Evolutionary conservation across 2,113 vertebrate genomes (phyloP).

Genomic region (Isurus oxyrinchus): DNA sequence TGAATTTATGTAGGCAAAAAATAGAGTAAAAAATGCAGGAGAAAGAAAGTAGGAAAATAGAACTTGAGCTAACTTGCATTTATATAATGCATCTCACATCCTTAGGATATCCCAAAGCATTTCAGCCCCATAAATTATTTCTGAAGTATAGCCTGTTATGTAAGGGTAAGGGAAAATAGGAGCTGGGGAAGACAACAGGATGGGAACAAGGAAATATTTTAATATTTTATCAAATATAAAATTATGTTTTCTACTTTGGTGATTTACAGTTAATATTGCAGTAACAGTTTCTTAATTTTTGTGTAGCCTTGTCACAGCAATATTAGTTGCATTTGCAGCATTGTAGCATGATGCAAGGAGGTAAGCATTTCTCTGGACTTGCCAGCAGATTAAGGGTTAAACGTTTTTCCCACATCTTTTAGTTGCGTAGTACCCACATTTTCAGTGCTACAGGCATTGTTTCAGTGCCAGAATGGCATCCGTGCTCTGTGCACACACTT

Average conservation of each 20-base stretch:
- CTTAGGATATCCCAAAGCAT: background rate
- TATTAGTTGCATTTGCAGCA: background rate
- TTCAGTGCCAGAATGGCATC: background rate
- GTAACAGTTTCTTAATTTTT: background rate
- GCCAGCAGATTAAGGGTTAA: background rate
- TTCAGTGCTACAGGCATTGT: background rate
- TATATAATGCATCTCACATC: background rate
- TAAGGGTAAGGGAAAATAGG: background rate
- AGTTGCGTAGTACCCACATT: background rate
- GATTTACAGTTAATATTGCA: background rate
- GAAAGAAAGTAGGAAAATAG: background rate
- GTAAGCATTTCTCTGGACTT: background rate
- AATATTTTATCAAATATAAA: background rate
- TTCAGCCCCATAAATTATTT: background rate
- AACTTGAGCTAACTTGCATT: background rate
- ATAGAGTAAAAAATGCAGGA: background rate
- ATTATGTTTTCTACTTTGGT: background rate
- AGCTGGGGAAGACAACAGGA: background rate
- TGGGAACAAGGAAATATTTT: background rate
- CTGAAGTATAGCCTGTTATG: background rate
- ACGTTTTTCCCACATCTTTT: background rate
- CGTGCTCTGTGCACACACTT: no score
- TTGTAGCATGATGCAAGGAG: background rate
- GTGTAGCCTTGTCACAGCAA: background rate
- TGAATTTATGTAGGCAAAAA: background rate